phyloP scores from a whole-genome alignment of 1,140 invertebrate genomes.

The Nautilus pompilius region DNA sequence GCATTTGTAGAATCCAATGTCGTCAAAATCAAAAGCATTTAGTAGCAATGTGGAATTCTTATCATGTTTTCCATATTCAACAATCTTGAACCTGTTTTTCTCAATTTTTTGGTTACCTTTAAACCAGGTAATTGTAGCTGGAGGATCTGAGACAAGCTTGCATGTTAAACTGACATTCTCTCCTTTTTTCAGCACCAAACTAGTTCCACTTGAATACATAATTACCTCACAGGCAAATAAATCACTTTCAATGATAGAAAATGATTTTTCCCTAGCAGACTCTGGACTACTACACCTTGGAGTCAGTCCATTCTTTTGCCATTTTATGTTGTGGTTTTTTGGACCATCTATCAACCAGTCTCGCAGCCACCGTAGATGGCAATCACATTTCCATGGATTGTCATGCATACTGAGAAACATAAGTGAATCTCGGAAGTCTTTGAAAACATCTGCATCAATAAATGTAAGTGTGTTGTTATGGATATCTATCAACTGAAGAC shows the following conservation, averaged over 20 bases:
- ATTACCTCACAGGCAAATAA: constrained; percentile 21
- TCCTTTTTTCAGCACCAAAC: constrained; percentile 7
- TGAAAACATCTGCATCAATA: constrained; percentile 15
- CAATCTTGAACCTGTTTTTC: constrained; percentile 8
- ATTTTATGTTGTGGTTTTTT: constrained; percentile 15
- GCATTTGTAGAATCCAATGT: constrained; percentile 39
- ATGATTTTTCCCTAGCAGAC: constrained; percentile 15
- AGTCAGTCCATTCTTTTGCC: constrained; percentile 19
- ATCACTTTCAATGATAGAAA: constrained; percentile 14
- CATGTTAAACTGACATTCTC: constrained; percentile 23
- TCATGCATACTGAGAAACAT: constrained; percentile 31
- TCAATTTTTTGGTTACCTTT: constrained; percentile 17
- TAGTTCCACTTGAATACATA: constrained; percentile 30
- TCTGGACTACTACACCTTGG: constrained; percentile 28
- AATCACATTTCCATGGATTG: constrained; percentile 49
- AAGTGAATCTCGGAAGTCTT: constrained; percentile 20
- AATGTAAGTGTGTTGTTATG: constrained; percentile 36
- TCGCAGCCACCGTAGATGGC: constrained; percentile 38
- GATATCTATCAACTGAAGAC: constrained; percentile 30
- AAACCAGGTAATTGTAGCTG: constrained; percentile 23
- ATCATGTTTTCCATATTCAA: constrained; percentile 8
- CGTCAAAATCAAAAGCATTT: constrained; percentile 23
- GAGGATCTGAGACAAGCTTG: constrained; percentile 30
- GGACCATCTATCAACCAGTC: constrained; percentile 25
- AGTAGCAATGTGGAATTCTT: constrained; percentile 20